Evolutionary conservation across 2,113 vertebrate species (phyloP), one percentile per base, ranked within the genome.

Genomic region (Strix uralensis): DNA sequence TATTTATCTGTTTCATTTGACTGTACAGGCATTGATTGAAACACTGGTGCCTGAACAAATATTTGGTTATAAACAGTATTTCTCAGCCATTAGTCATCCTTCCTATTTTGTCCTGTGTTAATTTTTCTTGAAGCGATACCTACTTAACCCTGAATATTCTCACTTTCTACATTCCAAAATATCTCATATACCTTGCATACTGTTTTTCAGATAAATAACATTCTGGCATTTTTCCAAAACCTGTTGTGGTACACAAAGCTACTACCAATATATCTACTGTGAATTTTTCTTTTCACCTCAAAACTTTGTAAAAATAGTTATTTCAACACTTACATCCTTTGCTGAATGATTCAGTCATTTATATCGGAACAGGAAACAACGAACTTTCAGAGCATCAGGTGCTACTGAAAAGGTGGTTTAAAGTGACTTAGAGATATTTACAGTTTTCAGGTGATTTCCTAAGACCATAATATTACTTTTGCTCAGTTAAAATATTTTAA

Each of bases 111-210:
- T 40, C 7, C 6, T 42, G 5, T 23, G 36, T 34, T 30, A 6
- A 7, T 34, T 84, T 67, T 26, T 79, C 25, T 20, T 61, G 19
- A 66, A 66, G 16, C 19, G 5, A 13, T 38, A 29, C 5, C 10
- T 32, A 32, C 8, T 30, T 73, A 67, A 62, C 21, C 13, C 8
- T 32, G 12, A n/a, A 15, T 55, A 77, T 34, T 59, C 7, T 9
- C 3, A 11, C 20, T 44, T 54, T 54, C 38, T 36, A 6, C 7
- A 38, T 65, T 84, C 12, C 21, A 55, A 90, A 54, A 46, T 13
- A 1, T n/a, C 19, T 38, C 32, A 1, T 13, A 5, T 34, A 34
- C 47, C 7, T 42, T 4, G 5, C 2, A 13, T 7, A 12, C 10
- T 23, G 34, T 34, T 17, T 34, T 54, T 26, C 23, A 6, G 16